Base-by-base conservation (phyloP, 92 coral and sea anemone genomes). In the Metridium senile region DNA sequence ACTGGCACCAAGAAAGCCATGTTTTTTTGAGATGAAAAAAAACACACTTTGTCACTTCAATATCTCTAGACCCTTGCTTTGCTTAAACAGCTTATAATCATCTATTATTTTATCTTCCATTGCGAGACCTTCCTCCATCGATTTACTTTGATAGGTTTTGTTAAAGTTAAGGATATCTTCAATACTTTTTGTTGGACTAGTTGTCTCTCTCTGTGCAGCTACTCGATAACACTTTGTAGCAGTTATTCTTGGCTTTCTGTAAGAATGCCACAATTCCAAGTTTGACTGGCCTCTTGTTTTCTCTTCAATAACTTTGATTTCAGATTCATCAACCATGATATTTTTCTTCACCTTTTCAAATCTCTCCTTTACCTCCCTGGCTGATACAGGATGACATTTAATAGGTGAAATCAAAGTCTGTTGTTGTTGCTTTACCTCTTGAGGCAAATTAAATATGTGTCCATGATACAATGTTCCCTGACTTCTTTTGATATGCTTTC, bases 151-250 rank as follows among this genome's bases (percentile, higher is more conserved):
- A 73, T 8, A 62, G 82, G 49, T 1, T 11, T 1, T 30, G 9
- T 65, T 28, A 27, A 22, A 4, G 11, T 22, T 16, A 1, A 34
- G 58, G 1, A 34, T 9, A 64, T 76, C 74, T 45, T 23, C 33
- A 9, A 83, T 69, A 32, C 77, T 75, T 53, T 82, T 86, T 17
- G 90, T 58, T 0, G 90, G 87, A 8, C 80, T 81, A 0, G 87
- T 81, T 19, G 79, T 66, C 58, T 58, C 66, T 72, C 51, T 86
- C 51, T 73, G 49, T 29, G 72, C 77, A 39, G 90, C 82, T 6
- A 68, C 68, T 47, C 89, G 39, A 68, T 80, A 68, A 64, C 89
- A 85, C 56, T 85, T 72, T 22, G 89, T 58, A 11, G 89, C 89
- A 32, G 89, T 81, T 39, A 80, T 85, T 51, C 82, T 72, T 49